Evolutionary conservation across 1,140 invertebrate genomes (phyloP), one percentile per base, ranked within the genome.

Genomic region (Cardiocondyla obscurior): DNA sequence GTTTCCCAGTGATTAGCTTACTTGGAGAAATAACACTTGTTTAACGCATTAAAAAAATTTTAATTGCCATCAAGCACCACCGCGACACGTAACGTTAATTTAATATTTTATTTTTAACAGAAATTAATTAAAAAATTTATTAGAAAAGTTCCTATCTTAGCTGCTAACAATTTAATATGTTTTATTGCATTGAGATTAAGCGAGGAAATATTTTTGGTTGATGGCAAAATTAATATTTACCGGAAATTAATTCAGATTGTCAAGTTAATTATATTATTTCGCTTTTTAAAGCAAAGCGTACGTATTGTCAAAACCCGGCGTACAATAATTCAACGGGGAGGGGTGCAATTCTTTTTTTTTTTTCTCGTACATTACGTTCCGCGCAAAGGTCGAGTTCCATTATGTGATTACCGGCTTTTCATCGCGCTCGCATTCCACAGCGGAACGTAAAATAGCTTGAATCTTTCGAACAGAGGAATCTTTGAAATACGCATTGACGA

Each of bases 321-420:
- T 77, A 44, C 22, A 77, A 42, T 46, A 69, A 79, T 79, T 79
- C 74, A 55, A 79, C 12, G 44, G 30, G 6, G 28, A 33, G 30
- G 28, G 6, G 14, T 19, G 14, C 19, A 65, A 65, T 51, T 28
- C n/a, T n/a, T n/a, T n/a, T n/a, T n/a, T n/a, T n/a, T 51, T 46
- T 39, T 12, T 7, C 30, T 39, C 19, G 12, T 51, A 39, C 8
- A 39, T 77, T 51, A 53, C n/a, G 62, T 53, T 51, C 7, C 16
- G 25, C 39, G n/a, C 62, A 69, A 69, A 53, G n/a, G 22, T 49
- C 36, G 33, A 30, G 22, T 79, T 79, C 33, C 60, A 77, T 67
- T 67, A 79, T 62, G 67, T 69, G 74, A 79, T 79, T 69, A 79
- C 33, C 30, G 22, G 22, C 46, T 77, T 39, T 67, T n/a, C 46